These are phyloP conservation scores for Tipula vernalis DNA, from an alignment of 2,888 invertebrate species.

Conservation along the genomic window DNA sequence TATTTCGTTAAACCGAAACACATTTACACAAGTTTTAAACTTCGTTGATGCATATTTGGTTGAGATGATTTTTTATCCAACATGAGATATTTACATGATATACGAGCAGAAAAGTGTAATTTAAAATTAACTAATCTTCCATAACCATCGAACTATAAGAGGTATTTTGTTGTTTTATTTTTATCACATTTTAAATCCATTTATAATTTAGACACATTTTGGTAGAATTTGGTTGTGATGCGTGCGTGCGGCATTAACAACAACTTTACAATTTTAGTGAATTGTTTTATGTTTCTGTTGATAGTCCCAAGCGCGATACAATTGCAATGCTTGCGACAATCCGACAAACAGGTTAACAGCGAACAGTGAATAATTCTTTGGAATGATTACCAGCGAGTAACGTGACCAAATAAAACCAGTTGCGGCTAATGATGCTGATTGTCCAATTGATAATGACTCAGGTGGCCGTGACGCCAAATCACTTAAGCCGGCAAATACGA, in stretches of 20 bases:
- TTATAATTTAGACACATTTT: neutral
- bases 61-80: neutral
- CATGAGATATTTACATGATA: neutral
- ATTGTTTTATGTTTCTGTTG: neutral
- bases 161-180: neutral
- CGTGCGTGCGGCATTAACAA: neutral
- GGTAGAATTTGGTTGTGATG: neutral
- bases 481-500: conserved; percentile 80
- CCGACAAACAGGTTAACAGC: conserved; percentile 97
- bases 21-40: neutral
- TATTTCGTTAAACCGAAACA: neutral
- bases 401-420: conserved; percentile 94
- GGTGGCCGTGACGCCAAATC: conserved; percentile 75
- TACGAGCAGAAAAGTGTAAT: neutral
- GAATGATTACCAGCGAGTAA: conserved; percentile 90
- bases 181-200: neutral
- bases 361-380: conserved; percentile 90
- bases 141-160: neutral
- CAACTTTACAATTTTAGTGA: neutral
- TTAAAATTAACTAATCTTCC: neutral
- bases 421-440: conserved; percentile 68
- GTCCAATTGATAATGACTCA: conserved; percentile 70
- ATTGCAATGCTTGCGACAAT: conserved; percentile 70
- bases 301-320: conserved; percentile 27
- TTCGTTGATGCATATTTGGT: neutral